phyloP scores from a whole-genome alignment of 2,797 vertebrate species.

The Enteromius trimaculatus region DNA sequence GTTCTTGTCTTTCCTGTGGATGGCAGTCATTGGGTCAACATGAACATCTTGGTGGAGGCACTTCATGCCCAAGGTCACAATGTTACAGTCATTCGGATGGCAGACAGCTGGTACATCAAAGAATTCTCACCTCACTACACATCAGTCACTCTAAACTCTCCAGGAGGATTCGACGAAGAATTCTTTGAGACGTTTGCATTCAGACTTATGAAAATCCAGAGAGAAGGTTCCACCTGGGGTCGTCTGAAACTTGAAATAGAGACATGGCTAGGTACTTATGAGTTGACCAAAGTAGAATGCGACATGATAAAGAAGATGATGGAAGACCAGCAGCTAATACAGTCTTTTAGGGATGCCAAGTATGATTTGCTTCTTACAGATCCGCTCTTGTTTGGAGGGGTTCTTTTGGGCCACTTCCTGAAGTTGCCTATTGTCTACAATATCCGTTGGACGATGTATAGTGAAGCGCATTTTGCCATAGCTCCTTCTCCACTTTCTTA shows the following conservation, averaged over 20 bases:
- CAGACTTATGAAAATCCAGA: slow-evolving; percentile 26
- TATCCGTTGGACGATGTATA: slow-evolving; percentile 56
- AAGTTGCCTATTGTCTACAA: slow-evolving; percentile 60
- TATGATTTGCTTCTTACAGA: slow-evolving; percentile 61
- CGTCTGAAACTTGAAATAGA: slow-evolving; percentile 35
- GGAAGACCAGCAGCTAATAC: slow-evolving; percentile 51
- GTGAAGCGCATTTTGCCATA: slow-evolving; percentile 58
- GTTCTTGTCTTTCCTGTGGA: slow-evolving; percentile 63
- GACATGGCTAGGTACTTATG: slow-evolving; percentile 18
- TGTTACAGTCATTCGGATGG: slow-evolving; percentile 58
- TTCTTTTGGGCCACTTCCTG: slow-evolving; percentile 52
- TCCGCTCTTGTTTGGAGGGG: slow-evolving; percentile 51
- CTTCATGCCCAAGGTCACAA: slow-evolving; percentile 61
- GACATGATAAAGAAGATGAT: slow-evolving; percentile 45
- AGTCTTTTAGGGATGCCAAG: slow-evolving; percentile 50
- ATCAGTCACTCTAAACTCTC: slow-evolving; percentile 36
- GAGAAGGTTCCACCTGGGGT: slow-evolving; percentile 20
- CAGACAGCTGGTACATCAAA: slow-evolving; percentile 61
- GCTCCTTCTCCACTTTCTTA: slow-evolving; percentile 64
- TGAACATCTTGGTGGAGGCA: slow-evolving; percentile 61
- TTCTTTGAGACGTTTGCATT: slow-evolving; percentile 26
- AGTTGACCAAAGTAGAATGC: slow-evolving; percentile 41
- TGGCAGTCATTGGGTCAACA: slow-evolving; percentile 66
- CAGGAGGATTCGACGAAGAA: slow-evolving; percentile 40
- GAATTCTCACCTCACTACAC: slow-evolving; percentile 57